Conservation (phyloP, 37 sponge, comb jelly and placozoan species). For the Ianthella basta region DNA sequence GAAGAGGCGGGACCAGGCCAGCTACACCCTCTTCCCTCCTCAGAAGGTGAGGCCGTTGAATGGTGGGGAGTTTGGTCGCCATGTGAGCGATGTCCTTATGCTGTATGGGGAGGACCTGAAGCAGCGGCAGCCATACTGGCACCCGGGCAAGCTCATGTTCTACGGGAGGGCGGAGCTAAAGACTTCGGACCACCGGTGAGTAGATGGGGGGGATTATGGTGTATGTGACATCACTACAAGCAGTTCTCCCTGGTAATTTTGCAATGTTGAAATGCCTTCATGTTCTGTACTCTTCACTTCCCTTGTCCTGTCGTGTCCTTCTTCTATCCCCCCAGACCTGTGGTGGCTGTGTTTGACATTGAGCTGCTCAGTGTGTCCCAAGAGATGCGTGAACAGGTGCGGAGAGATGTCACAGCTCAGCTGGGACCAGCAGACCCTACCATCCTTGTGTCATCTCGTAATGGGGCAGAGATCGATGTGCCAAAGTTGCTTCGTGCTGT, state of each 20-base stretch:
- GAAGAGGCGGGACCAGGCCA: conserved; percentile 55
- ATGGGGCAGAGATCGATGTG: conserved; percentile 39
- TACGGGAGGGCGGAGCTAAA: conserved; percentile 97
- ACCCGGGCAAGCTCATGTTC: conserved; percentile 83
- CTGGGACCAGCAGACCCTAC: conserved; percentile 82
- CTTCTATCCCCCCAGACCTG: conserved; percentile 73
- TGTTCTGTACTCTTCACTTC: too few species aligned
- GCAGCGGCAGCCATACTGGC: conserved; percentile 66
- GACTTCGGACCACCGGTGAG: conserved; percentile 97
- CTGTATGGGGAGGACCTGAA: conserved; percentile 13
- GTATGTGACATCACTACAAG: background rate
- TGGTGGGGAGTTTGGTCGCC: conserved; percentile 57
- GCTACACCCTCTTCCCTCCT: background rate
- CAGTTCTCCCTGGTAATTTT: too few species aligned
- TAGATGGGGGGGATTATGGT: background rate
- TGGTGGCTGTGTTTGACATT: conserved; percentile 87
- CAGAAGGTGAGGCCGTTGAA: background rate
- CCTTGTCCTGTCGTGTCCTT: too few species aligned
- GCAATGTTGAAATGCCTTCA: too few species aligned
- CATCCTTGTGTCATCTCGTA: conserved; percentile 42
- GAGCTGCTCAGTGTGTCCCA: conserved; percentile 70
- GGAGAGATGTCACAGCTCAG: conserved; percentile 37
- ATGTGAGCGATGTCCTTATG: conserved; percentile 51
- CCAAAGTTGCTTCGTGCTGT: conserved; percentile 41
- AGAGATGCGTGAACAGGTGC: conserved; percentile 35